A percentile compares a stretch with the other conserved stretches of the same genome.
Evolutionary conservation across 2,888 invertebrate species (phyloP).

Genomic region (Parthenolecanium corni): DNA sequence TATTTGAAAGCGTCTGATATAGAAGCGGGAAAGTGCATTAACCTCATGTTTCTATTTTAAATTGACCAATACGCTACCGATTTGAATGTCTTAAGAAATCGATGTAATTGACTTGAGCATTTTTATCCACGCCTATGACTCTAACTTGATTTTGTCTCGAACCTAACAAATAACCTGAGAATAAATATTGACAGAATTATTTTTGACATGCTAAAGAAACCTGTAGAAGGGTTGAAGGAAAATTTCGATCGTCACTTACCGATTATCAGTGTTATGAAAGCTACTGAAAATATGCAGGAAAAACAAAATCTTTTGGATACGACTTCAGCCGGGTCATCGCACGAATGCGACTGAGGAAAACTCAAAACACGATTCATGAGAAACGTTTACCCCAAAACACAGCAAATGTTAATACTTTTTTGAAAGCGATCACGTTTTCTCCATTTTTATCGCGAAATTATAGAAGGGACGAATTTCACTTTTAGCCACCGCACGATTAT

Average conservation of each 20-base stretch:
- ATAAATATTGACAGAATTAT: background rate
- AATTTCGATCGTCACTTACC: slow-evolving; percentile 11
- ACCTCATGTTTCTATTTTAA: too few relatives aligned
- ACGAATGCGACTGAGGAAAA: slow-evolving; percentile 22
- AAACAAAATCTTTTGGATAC: slow-evolving; percentile 26
- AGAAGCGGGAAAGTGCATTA: too few relatives aligned
- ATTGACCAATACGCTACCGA: background rate
- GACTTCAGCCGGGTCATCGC: slow-evolving; percentile 17
- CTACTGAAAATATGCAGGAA: slow-evolving; percentile 17
- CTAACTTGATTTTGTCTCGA: background rate
- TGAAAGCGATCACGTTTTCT: too few relatives aligned
- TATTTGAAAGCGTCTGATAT: too few relatives aligned
- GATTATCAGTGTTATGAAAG: slow-evolving; percentile 13
- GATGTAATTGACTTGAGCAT: too few relatives aligned
- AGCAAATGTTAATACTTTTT: too few relatives aligned
- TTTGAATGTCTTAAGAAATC: too few relatives aligned
- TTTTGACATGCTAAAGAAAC: background rate
- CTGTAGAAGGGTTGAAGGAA: background rate
- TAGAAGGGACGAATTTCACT: too few relatives aligned
- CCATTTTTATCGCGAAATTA: too few relatives aligned
- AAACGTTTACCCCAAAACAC: too few relatives aligned
- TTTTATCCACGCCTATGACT: too few relatives aligned
- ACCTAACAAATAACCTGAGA: slow-evolving; percentile 14
- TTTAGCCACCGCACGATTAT: too few relatives aligned
- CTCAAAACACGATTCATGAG: slow-evolving; percentile 28